phyloP scores from a whole-genome alignment of 2,797 vertebrate genomes.

The Bryconaethiops microstoma region DNA sequence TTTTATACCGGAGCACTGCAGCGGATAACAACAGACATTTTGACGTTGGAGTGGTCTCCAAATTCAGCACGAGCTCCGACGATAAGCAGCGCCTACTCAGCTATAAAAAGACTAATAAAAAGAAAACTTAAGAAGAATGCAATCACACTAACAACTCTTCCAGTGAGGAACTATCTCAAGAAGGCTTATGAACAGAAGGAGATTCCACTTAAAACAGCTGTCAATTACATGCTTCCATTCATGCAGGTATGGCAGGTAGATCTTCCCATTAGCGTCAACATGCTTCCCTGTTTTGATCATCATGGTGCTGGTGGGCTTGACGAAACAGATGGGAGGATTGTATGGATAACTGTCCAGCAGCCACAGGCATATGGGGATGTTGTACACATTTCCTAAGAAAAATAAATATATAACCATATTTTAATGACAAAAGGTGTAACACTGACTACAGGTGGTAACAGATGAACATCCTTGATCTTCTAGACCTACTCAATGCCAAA shows the following conservation, averaged over 20 bases:
- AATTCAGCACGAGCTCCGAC: too few relatives aligned
- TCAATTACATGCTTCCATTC: conserved; percentile 98
- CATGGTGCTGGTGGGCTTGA: conserved; percentile 98
- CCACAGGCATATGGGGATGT: conserved; percentile 98
- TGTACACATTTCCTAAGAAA: conserved; percentile 89
- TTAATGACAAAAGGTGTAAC: background rate
- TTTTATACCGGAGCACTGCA: too few relatives aligned
- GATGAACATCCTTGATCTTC: background rate
- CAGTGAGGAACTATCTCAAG: too few relatives aligned
- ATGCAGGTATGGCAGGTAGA: conserved; percentile 97
- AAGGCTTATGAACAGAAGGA: too few relatives aligned
- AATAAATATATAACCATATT: background rate
- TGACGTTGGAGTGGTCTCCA: too few relatives aligned
- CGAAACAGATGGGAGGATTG: conserved; percentile 98
- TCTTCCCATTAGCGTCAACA: conserved; percentile 96
- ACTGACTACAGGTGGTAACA: background rate
- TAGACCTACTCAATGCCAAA: background rate
- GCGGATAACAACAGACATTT: too few relatives aligned
- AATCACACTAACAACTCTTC: too few relatives aligned
- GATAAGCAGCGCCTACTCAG: too few relatives aligned
- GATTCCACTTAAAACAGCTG: background rate
- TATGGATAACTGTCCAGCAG: conserved; percentile 96
- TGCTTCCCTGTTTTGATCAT: conserved; percentile 99
- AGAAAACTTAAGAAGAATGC: too few relatives aligned
- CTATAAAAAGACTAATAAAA: too few relatives aligned